A percentile compares a stretch with the other conserved stretches of the same genome.
These are phyloP conservation scores for Drosophila trichaetosa DNA, from an alignment of 2,888 invertebrate genomes.

Conservation along the genomic window DNA sequence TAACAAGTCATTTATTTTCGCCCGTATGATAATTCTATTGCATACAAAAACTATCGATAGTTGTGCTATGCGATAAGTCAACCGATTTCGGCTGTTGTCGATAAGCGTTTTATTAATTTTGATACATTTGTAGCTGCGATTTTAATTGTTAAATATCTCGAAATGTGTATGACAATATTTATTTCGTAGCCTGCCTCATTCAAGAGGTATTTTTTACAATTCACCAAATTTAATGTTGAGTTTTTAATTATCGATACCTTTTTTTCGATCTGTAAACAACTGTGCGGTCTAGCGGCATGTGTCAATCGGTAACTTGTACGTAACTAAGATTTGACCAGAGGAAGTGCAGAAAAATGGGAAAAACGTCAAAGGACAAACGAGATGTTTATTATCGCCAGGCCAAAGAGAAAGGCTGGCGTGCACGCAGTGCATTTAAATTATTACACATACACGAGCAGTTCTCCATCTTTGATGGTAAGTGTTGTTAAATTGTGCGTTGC, in stretches of 20 bases:
- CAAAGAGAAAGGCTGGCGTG: constrained; percentile 99
- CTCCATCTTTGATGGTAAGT: constrained; percentile 91
- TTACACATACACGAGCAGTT: constrained; percentile 98
- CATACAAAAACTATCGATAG: constrained; percentile 34
- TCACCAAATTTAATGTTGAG: background rate
- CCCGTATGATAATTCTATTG: constrained; percentile 45
- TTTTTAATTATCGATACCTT: background rate
- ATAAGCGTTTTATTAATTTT: background rate
- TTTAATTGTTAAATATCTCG: background rate
- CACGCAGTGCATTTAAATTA: constrained; percentile 98
- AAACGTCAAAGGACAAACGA: constrained; percentile 98
- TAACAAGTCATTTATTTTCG: constrained; percentile 44
- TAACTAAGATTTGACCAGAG: background rate
- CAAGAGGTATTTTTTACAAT: background rate
- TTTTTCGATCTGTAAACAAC: background rate
- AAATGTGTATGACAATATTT: background rate
- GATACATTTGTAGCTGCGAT: too few species aligned
- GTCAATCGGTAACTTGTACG: background rate
- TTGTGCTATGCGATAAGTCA: background rate
- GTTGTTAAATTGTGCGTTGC: background rate
- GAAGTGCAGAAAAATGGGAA: constrained; percentile 90
- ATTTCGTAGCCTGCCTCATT: background rate
- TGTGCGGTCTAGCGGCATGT: background rate
- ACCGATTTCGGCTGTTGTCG: background rate
- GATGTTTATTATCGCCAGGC: constrained; percentile 99